Base-by-base conservation (phyloP, 2,113 vertebrate genomes). In the Cinclus cinclus region DNA sequence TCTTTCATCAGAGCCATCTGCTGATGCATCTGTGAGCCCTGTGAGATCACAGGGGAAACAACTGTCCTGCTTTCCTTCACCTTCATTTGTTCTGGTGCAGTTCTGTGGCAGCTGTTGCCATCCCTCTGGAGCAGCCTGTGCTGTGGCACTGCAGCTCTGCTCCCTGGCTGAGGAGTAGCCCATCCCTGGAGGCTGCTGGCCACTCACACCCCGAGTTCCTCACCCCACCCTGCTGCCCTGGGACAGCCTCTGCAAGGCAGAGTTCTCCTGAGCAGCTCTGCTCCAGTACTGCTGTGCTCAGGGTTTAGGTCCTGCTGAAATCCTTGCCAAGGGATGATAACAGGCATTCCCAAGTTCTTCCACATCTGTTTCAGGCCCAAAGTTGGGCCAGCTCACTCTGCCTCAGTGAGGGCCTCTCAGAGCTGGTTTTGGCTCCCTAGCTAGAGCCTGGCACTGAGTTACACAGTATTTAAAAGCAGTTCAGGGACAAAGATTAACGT, bases 41-140 rank as follows among this genome's bases (percentile, higher is more conserved):
- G 60, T 52, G 91, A 86, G 94, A 87, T 94, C 90, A 69, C 93
- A 94, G 76, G 94, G 94, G 92, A 93, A 96, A 95, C 95, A 94
- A 95, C 88, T 93, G 86, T 80, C 94, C 95, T 95, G 91, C 80
- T 95, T 96, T 94, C 67, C 96, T 77, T 95, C 95, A 96, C 95
- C 96, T 95, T 96, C 95, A 94, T 90, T 87, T 73, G 95, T 92
- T 65, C 92, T 70, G 90, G 10, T 4, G 52, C 90, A 60, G 88
- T 33, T 83, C 53, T 58, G 95, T 84, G 93, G 92, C 94, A 96
- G 95, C 95, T 97, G 92, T 60, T 88, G 14, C 19, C 73, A 7
- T 82, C 89, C 62, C 95, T 39, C 60, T 56, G 44, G 95, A 60
- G 6, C 90, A 81, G 78, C 31, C 93, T 74, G 78, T 50, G 90